Percentiles rank a stretch among this genome's conserved stretches.
Evolutionary conservation across 2,888 invertebrate species (phyloP).

Genomic region (Rhingia rostrata): DNA sequence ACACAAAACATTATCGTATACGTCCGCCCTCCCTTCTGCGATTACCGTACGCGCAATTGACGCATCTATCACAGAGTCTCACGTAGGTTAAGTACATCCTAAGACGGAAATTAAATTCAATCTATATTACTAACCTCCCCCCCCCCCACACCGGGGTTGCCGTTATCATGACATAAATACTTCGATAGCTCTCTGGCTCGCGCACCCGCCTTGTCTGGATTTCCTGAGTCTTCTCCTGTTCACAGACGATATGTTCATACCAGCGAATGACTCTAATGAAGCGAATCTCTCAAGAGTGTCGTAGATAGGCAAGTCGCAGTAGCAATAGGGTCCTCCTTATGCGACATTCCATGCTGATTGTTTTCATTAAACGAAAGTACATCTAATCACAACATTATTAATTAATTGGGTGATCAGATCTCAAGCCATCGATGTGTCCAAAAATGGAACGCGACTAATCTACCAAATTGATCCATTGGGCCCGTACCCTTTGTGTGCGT

Average conservation of each 20-base stretch:
- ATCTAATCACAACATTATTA: slow-evolving; percentile 66
- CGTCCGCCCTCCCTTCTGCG: not conserved
- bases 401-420: slow-evolving; percentile 66
- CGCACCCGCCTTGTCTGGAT: slow-evolving; percentile 4
- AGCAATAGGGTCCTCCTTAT: slow-evolving; percentile 29
- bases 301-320: slow-evolving; percentile 57
- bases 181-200: not conserved
- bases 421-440: not conserved
- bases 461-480: slow-evolving; percentile 17
- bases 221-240: not conserved
- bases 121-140: slow-evolving; percentile 42
- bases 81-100: slow-evolving; percentile 52
- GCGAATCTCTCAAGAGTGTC: slow-evolving; percentile 58
- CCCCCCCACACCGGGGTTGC: not conserved
- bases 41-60: slow-evolving; percentile 14
- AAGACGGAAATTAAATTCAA: slow-evolving; percentile 73
- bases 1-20: slow-evolving; percentile 22
- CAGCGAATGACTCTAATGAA: slow-evolving; percentile 48
- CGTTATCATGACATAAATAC: slow-evolving; percentile 4
- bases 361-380: slow-evolving; percentile 65
- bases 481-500: slow-evolving; percentile 26
- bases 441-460: not conserved
- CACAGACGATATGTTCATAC: not conserved
- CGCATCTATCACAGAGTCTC: slow-evolving; percentile 34
- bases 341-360: slow-evolving; percentile 53